Percentiles rank a stretch among this genome's conserved stretches.
Conservation (phyloP, 2,113 vertebrate genomes). For the Rhabdornis inornatus region DNA sequence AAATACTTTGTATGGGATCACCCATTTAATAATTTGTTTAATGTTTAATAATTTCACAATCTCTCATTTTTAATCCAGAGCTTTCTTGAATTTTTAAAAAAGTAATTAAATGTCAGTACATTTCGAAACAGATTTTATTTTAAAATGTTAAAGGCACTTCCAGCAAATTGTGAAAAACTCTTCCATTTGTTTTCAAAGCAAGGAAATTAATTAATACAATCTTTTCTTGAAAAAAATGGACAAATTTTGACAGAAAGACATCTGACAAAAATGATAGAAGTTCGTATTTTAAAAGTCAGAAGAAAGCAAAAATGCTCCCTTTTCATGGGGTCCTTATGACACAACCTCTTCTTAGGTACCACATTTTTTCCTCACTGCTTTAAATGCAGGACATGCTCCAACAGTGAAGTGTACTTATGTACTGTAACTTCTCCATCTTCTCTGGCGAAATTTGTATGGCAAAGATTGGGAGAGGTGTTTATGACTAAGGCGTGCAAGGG, state of each 20-base stretch:
- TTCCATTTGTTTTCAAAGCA: background rate
- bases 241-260: background rate
- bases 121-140: background rate
- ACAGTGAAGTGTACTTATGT: background rate
- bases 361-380: accelerated
- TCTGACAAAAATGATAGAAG: background rate
- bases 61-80: background rate
- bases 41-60: background rate
- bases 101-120: background rate
- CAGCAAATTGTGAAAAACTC: background rate
- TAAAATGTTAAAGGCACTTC: background rate
- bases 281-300: background rate
- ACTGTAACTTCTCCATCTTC: background rate
- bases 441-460: background rate
- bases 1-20: background rate
- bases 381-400: background rate
- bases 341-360: background rate
- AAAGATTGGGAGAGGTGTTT: background rate
- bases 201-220: background rate
- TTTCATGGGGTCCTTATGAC: background rate
- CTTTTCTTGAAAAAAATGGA: background rate
- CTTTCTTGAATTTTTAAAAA: background rate
- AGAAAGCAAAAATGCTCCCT: background rate
- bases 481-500: background rate
- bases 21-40: background rate